Evolutionary conservation across 2,888 invertebrate genomes (phyloP), one percentile per base, ranked within the genome.

Genomic region (Gasteruption jaculator): DNA sequence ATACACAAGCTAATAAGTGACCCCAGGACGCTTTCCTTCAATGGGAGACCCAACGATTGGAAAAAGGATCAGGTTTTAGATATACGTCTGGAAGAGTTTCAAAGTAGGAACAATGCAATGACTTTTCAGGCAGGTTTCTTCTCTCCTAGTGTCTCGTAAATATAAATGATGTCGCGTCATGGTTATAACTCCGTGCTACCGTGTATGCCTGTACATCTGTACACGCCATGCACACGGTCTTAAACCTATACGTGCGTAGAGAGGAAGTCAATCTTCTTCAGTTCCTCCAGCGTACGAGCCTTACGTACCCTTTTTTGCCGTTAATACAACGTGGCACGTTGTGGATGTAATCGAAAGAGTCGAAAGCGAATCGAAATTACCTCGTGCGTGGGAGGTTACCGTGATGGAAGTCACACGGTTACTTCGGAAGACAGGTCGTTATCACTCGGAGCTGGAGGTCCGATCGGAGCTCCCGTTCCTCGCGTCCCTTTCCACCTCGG

Each of bases 61-160:
- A n/a, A n/a, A n/a, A n/a, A n/a, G n/a, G n/a, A n/a, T n/a, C n/a
- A n/a, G n/a, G n/a, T n/a, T n/a, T n/a, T n/a, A n/a, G n/a, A n/a
- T n/a, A n/a, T n/a, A n/a, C n/a, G n/a, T n/a, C n/a, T n/a, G n/a
- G n/a, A n/a, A n/a, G n/a, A n/a, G n/a, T n/a, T n/a, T n/a, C n/a
- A n/a, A n/a, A n/a, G n/a, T n/a, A n/a, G n/a, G n/a, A 64, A 61
- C 63, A 61, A 65, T 62, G 61, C 60, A n/a, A n/a, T n/a, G n/a
- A n/a, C n/a, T n/a, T n/a, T n/a, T n/a, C n/a, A n/a, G n/a, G n/a
- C n/a, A n/a, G n/a, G n/a, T n/a, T n/a, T n/a, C n/a, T n/a, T n/a
- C n/a, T n/a, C n/a, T n/a, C n/a, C n/a, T 56, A 54, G 54, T 58
- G 66, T 65, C 67, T 68, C 66, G 67, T 68, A 68, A 68, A 68